Percentiles rank a stretch among this genome's conserved stretches.
phyloP scores from a whole-genome alignment of 2,888 invertebrate genomes.

The Poecilobothrus nobilitatus region DNA sequence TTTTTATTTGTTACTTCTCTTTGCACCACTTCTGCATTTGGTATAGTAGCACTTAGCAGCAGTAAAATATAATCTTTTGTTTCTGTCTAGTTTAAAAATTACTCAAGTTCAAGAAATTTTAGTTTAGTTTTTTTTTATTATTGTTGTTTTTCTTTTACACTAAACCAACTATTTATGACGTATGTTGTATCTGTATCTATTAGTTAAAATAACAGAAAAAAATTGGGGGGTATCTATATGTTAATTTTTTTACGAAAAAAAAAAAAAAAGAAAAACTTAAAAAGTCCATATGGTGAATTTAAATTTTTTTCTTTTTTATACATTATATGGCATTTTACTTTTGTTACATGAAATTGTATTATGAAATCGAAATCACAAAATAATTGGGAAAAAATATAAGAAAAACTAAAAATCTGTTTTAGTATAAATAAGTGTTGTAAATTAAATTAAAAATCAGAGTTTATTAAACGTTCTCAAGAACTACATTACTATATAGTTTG shows the following conservation, averaged over 20 bases:
- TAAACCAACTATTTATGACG: no score
- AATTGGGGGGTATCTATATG: not conserved
- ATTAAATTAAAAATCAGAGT: not conserved
- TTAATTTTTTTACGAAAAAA: not conserved
- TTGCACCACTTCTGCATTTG: no score
- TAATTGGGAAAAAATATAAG: not conserved
- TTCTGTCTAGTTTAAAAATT: not conserved
- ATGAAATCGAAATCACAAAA: not conserved
- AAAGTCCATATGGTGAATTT: not conserved
- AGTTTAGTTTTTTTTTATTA: not conserved
- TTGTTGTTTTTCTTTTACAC: no score
- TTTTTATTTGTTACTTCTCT: no score
- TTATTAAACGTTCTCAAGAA: not conserved
- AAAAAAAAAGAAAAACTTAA: not conserved
- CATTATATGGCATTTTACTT: not conserved
- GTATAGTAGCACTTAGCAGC: no score
- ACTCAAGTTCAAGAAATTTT: slow-evolving; percentile 3
- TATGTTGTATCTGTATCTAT: no score
- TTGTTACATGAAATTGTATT: not conserved
- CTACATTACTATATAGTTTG: not conserved
- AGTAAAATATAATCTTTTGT: no score
- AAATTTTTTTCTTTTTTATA: not conserved
- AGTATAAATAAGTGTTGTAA: not conserved
- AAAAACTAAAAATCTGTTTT: not conserved
- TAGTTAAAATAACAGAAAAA: no score